Evolutionary conservation across 2,113 vertebrate genomes (phyloP), one percentile per base, ranked within the genome.

Genomic region (Chaetura pelagica): DNA sequence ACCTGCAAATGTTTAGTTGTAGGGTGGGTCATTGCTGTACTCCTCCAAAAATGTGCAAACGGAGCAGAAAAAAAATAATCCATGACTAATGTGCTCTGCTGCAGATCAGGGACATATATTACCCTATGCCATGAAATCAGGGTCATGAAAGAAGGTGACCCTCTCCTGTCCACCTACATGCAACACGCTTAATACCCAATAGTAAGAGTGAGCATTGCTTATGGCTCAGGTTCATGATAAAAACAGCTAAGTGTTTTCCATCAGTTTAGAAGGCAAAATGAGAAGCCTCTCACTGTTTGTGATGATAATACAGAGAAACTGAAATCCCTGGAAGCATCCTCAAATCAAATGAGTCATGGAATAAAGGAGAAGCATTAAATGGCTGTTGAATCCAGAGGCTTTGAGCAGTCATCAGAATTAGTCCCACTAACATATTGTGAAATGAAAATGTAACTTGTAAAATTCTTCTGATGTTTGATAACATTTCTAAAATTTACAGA

Each of bases 391-490:
- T 40, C n/a, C 20, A 78, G 66, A 30, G 34, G 10, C 20, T 74
- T 82, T 27, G 24, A 94, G 67, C 59, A 82, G 7, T 27, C 10
- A 1, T 61, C 63, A 80, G 44, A 79, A 46, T 76, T 40, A 58
- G 21, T 32, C 34, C n/a, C 62, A 82, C 11, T 42, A 19, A 78
- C 48, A 48, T 11, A 20, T 12, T 81, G 82, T n/a, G 46, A 77
- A 69, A 63, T 48, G 11, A 69, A 69, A 71, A 7, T 46, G 44
- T 22, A 13, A 32, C 48, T 69, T 74, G n/a, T 48, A 84, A 68
- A 92, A 95, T 74, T 85, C 62, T 66, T 90, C 66, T 73, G 46
- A 64, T 90, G 51, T 89, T 90, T 82, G 69, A 66, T 76, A 95
- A 76, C 34, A 57, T 93, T 76, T 87, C 79, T 85, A 77, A 93